phyloP scores from a whole-genome alignment of 1,140 invertebrate species.

The Saccostrea cuccullata region DNA sequence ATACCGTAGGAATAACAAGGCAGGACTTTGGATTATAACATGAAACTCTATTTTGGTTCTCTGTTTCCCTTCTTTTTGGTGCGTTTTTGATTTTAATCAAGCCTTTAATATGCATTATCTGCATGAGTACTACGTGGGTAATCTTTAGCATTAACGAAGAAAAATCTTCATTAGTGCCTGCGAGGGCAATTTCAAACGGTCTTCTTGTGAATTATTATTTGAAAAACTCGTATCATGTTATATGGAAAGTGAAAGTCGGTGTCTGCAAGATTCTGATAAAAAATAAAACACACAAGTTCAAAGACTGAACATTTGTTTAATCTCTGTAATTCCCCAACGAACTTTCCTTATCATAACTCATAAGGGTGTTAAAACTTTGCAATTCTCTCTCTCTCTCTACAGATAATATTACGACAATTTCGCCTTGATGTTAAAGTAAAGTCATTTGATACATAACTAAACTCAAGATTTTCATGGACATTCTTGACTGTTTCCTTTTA shows the following conservation, averaged over 20 bases:
- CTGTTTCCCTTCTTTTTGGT: background rate
- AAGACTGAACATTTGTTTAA: background rate
- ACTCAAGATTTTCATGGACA: too few relatives aligned
- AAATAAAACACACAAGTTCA: background rate
- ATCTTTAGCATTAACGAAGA: constrained; percentile 8
- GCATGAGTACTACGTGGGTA: background rate
- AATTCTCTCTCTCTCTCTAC: too few relatives aligned
- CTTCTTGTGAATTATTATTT: background rate
- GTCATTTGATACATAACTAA: too few relatives aligned
- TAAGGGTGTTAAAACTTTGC: too few relatives aligned
- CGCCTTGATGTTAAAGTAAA: too few relatives aligned
- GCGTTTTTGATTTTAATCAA: constrained; percentile 2
- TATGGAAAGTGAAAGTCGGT: background rate
- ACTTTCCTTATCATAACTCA: too few relatives aligned
- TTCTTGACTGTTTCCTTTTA: too few relatives aligned
- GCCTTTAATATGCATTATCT: constrained; percentile 27
- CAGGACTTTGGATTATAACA: background rate
- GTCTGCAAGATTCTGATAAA: background rate
- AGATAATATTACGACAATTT: too few relatives aligned
- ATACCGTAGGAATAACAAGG: background rate
- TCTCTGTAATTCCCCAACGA: too few relatives aligned
- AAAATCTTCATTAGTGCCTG: constrained; percentile 10
- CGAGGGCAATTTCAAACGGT: background rate
- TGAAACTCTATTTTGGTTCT: background rate
- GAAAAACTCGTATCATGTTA: background rate